These are phyloP conservation scores for Eutolmus rufibarbis DNA, from an alignment of 2,888 invertebrate species.

Conservation along the genomic window DNA sequence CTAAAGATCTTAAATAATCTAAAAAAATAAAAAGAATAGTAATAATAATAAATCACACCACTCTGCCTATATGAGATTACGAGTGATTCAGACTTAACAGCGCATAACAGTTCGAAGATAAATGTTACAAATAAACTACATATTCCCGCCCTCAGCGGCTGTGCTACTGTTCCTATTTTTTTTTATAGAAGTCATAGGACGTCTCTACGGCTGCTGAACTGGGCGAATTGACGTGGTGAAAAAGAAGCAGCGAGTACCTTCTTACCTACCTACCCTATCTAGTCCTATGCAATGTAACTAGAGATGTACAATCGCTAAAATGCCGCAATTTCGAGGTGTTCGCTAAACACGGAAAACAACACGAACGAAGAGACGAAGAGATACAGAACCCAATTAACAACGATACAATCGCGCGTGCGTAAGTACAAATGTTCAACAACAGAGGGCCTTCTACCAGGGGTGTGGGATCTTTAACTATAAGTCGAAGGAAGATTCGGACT, in stretches of 20 bases:
- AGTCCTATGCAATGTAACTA: background rate
- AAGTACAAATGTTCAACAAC: constrained; percentile 24
- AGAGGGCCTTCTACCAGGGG: background rate
- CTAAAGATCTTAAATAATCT: background rate
- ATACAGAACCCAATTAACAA: background rate
- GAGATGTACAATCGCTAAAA: background rate
- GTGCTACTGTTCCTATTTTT: background rate
- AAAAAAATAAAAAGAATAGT: background rate
- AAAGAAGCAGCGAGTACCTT: background rate
- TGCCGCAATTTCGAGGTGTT: background rate
- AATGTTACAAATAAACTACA: background rate
- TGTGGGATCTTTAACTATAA: background rate
- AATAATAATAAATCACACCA: background rate
- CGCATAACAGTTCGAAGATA: constrained; percentile 21
- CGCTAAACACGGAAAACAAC: background rate
- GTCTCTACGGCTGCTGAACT: background rate
- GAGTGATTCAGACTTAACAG: constrained; percentile 28
- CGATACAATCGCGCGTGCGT: background rate
- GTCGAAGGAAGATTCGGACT: background rate
- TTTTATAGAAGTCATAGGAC: background rate
- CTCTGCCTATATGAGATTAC: constrained; percentile 14
- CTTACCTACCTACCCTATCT: background rate
- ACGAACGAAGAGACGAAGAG: background rate
- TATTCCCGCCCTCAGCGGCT: background rate
- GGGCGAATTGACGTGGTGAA: background rate